Base-by-base conservation (phyloP, 2,797 vertebrate genomes). In the Nothura maculosa region DNA sequence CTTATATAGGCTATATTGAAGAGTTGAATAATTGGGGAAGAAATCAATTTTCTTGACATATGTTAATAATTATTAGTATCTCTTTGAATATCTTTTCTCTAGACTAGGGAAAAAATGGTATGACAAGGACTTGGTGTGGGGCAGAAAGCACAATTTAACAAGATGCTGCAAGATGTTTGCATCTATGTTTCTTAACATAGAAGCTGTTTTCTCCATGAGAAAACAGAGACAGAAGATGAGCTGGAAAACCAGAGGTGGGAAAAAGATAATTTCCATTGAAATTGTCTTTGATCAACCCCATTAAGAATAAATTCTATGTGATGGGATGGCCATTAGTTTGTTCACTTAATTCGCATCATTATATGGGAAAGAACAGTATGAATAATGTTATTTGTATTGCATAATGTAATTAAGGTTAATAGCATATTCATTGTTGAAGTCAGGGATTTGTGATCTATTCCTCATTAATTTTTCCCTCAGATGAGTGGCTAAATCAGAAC, bases 121-220 rank as follows among this genome's bases (percentile, higher is more conserved):
- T 22, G 43, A 32, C 4, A 69, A 73, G 77, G 4, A 3, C 10
- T 34, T 0, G 0, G 0, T 19, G 6, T 58, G 15, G 21, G 21
- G 11, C 11, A 86, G 22, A 47, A 83, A 70, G 34, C 43, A 19
- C 3, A 5, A 7, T 36, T 69, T 60, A 54, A 4, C 28, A 63
- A 7, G 18, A 52, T 52, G 34, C 1, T 36, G 16, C 4, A 54
- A 47, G 9, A 36, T 32, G 12, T n/a, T 64, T 38, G 38, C 38
- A 38, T 38, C 38, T 38, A 38, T 38, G 38, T 38, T 38, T 38
- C 38, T 69, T 60, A 54, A 4, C 28, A 63, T 9, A 7, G 18
- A 52, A 63, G 34, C 1, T 36, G 16, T 38, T 47, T 81, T 45
- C 25, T 54, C 66, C 22, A 30, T 12, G 25, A 40, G 1, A 7